Percentiles rank a stretch among this genome's conserved stretches.
phyloP scores from a whole-genome alignment of 2,113 vertebrate genomes.

The Glaucomys volans region DNA sequence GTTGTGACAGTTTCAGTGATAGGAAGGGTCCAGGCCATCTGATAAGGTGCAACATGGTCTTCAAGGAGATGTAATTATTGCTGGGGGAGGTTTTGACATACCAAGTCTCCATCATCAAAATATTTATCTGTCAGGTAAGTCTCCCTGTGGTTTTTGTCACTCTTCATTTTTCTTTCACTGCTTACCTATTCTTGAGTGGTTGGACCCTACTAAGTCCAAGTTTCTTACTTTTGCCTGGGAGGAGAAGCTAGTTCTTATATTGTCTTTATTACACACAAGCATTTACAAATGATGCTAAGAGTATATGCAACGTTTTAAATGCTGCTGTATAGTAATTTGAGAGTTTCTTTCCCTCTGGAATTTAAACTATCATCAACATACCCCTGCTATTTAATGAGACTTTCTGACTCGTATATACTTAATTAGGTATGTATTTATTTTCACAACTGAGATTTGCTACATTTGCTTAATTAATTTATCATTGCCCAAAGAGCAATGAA shows the following conservation, averaged over 20 bases:
- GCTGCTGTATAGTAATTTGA: not conserved
- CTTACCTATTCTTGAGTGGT: no score
- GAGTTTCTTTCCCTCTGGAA: not conserved
- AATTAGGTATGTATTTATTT: not conserved
- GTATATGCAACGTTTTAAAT: not conserved
- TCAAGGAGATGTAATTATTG: no score
- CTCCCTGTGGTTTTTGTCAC: no score
- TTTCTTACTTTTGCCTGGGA: not conserved
- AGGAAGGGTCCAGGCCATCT: no score
- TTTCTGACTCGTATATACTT: not conserved
- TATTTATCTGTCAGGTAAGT: no score
- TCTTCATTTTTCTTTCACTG: no score
- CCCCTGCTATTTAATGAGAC: not conserved
- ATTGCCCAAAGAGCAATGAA: not conserved
- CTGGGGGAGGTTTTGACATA: no score
- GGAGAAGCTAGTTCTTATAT: not conserved
- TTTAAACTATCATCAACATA: not conserved
- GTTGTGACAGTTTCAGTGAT: no score
- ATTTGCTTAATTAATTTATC: not conserved
- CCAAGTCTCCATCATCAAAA: no score
- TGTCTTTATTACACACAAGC: not conserved
- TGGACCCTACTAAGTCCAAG: not conserved
- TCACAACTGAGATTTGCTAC: conserved; percentile 5
- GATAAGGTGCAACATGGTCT: no score
- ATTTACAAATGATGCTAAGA: not conserved